Conservation (phyloP, 2,888 invertebrate species). For the Epistrophe eligans region DNA sequence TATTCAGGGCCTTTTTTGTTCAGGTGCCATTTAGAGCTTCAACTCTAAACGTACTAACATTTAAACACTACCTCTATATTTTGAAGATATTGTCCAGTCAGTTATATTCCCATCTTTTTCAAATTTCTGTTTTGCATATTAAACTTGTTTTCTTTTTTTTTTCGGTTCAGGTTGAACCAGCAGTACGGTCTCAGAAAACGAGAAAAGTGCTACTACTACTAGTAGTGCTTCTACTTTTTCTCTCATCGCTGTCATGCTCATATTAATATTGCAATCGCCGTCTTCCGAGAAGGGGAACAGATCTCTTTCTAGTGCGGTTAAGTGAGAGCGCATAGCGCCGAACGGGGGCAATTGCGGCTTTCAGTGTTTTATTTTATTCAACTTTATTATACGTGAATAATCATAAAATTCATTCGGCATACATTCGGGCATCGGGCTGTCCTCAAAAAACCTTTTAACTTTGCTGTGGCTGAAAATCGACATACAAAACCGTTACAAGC, state of each 20-base stretch:
- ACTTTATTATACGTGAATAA: constrained; percentile 46
- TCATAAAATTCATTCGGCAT: constrained; percentile 36
- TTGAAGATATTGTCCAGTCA: neutral
- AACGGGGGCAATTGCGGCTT: constrained; percentile 62
- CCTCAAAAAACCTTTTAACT: constrained; percentile 5
- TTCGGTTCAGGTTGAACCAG: neutral
- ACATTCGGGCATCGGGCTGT: neutral
- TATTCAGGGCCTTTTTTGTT: no score
- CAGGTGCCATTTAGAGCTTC: neutral
- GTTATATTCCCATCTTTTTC: neutral
- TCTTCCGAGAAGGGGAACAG: constrained; percentile 18
- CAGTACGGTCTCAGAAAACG: neutral
- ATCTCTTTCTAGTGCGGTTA: constrained; percentile 36
- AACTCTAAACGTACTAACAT: neutral
- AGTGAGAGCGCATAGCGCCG: constrained; percentile 34
- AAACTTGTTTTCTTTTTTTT: neutral
- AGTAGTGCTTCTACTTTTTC: constrained; percentile 6
- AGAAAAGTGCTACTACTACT: neutral
- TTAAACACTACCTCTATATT: no score
- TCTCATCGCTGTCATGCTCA: constrained; percentile 12
- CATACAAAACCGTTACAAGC: neutral
- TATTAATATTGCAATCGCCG: constrained; percentile 20
- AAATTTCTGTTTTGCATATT: neutral
- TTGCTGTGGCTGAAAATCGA: neutral
- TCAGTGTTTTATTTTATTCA: constrained; percentile 48